Base-by-base conservation (phyloP, 2,797 vertebrate species). In the Xenopus petersii region DNA sequence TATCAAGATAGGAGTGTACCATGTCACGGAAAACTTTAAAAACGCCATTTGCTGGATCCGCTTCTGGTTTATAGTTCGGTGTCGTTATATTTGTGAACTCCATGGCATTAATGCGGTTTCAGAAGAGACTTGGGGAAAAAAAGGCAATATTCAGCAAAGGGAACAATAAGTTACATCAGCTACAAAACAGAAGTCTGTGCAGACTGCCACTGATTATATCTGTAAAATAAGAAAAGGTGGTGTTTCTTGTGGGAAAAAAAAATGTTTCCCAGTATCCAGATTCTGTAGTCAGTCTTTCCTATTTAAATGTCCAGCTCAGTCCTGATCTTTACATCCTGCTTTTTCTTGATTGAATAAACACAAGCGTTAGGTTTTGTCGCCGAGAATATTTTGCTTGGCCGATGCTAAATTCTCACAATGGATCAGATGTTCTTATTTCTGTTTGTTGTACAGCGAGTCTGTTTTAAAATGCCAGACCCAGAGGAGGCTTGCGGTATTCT, bases 1-100 rank as follows among this genome's bases (percentile, higher is more conserved):
- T 82, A 73, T 70, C 49, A 70, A 96, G 88, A 83, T 95, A 97
- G 24, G 88, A 91, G 0, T 89, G 88, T 16, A 90, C 91, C 73
- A 93, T 82, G 12, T 65, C 8, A 16, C 85, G 75, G 81, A 95
- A 80, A 49, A 90, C 92, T 0, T 73, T 77, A 2, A 75, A 73
- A 63, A 47, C 75, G 7, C 79, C 70, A 13, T 1, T 5, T 0
- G 84, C 81, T 0, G 58, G 71, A 42, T 16, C 9, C 0, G 16
- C 75, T 0, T 47, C 59, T 0, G 75, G 26, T 12, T 77, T 16
- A 1, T 93, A 93, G 0, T 3, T 0, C 0, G 89, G 84, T 73
- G 88, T 80, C 0, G 55, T 75, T 75, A 94, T 1, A 61, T 65
- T 85, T 51, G 67, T 73, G 21, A 74, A 81, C 62, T 74, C 67